Evolutionary conservation across 1,140 invertebrate species (phyloP), one percentile per base, ranked within the genome.

Genomic region (Drosophila ananassae): DNA sequence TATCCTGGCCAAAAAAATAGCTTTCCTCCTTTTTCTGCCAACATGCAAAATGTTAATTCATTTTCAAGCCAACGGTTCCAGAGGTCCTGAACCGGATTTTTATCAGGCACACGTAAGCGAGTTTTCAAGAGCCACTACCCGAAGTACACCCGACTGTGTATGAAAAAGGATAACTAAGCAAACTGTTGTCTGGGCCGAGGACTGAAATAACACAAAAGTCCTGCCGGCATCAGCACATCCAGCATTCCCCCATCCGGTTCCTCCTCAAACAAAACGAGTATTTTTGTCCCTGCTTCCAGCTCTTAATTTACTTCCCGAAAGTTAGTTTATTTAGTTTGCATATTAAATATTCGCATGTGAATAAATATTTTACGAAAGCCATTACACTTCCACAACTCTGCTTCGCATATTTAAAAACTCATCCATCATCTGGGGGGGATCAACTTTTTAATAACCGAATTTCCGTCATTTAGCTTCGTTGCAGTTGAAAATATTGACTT

Each of bases 41-140:
- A 79, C 82, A 89, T 87, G 83, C 79, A 82, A 87, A 87, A 87
- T 89, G 83, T 87, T 87, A 87, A 87, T 87, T 87, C 79, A 89
- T 87, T 87, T 87, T 61, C 78, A 54, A 78, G 67, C 76, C 72
- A 53, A 67, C 67, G 46, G 77, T 60, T 77, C 64, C 64, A 22
- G 63, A 48, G 59, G 51, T 51, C 47, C 81, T 63, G 73, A 82
- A 87, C 81, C 74, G 81, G 83, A 85, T 85, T 82, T 64, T 79
- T 89, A 87, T 79, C 82, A 79, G 47, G 52, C 78, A 60, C 77
- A 68, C 69, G 57, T 61, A 57, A 59, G 48, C 22, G 55, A 79
- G 58, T 46, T 46, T 28, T 37, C 34, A 37, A 37, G 34, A 37
- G 34, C 34, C 34, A 37, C 34, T 10, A 37, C 4, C 6, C 30